Evolutionary conservation across 2,797 vertebrate genomes (phyloP), one percentile per base, ranked within the genome.

Genomic region (Tapera naevia): DNA sequence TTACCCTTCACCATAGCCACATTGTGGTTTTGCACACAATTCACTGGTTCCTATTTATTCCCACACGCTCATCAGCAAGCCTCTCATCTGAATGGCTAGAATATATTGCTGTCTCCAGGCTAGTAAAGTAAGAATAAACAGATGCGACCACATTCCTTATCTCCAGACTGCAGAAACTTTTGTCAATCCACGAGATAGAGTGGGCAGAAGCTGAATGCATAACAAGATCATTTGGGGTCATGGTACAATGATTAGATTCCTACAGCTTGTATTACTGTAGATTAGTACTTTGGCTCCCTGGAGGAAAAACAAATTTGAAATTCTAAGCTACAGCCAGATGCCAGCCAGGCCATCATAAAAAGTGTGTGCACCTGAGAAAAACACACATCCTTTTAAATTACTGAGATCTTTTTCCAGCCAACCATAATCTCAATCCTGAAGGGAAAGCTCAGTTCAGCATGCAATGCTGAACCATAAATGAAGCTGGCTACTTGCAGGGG

Each of bases 161-260:
- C 97, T 95, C 75, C 72, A 88, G 74, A 86, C 91, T 95, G 93
- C 96, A 97, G 96, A 94, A 97, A 97, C 94, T 97, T 96, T 92
- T 94, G 93, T 95, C 96, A 97, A 11, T 96, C 90, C 88, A 58
- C 76, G 60, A 80, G 95, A 94, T 58, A 94, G 85, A 90, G 76
- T 78, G 80, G 90, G 84, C 88, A 95, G 94, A 93, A 94, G 79
- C 88, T 95, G 89, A 96, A 95, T 82, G 84, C 81, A 94, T 90
- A 96, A 93, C 90, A 94, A 92, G 93, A 96, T 96, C 92, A 94
- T 96, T 95, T 95, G 41, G 86, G 94, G 96, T 96, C 95, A 97
- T 62, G 83, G 91, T 95, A 92, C 95, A 91, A 79, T 91, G 89
- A 97, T 97, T 96, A 95, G 96, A 96, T 97, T 96, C 89, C 91